Conservation (phyloP, 1,140 invertebrate genomes). For the Drosophila orena region DNA sequence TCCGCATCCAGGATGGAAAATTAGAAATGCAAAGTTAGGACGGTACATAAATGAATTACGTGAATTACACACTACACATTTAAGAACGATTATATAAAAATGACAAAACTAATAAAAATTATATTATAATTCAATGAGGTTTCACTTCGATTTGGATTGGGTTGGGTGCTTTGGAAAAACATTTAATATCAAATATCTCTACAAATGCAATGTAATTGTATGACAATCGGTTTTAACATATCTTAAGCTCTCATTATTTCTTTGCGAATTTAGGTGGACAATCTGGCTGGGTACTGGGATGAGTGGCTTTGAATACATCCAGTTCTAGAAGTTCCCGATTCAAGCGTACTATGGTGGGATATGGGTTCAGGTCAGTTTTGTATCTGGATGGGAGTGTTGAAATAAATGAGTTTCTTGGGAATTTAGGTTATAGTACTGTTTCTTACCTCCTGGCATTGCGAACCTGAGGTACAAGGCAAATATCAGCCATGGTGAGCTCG, state of each 20-base stretch:
- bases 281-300: conserved; percentile 95
- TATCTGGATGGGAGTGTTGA: conserved; percentile 87
- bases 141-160: conserved; percentile 7
- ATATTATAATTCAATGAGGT: conserved; percentile 65
- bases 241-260: conserved; percentile 76
- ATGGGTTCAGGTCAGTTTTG: conserved; percentile 94
- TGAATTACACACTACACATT: conserved; percentile 72
- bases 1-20: conserved; percentile 65
- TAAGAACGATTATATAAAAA: conserved; percentile 81
- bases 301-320: conserved; percentile 92
- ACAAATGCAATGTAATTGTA: conserved; percentile 18
- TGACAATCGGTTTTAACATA: background rate
- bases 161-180: background rate
- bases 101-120: conserved; percentile 79
- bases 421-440: no score
- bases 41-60: conserved; percentile 69
- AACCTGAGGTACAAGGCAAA: conserved; percentile 97
- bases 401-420: no score
- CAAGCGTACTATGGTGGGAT: conserved; percentile 94
- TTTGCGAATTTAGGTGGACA: conserved; percentile 91
- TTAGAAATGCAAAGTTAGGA: conserved; percentile 65
- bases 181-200: background rate
- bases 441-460: conserved; percentile 92
- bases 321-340: conserved; percentile 92
- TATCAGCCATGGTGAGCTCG: conserved; percentile 96